Percentiles rank a stretch among this genome's conserved stretches.
Evolutionary conservation across 2,113 vertebrate species (phyloP).

Genomic region (Protomyctophum bolini): DNA sequence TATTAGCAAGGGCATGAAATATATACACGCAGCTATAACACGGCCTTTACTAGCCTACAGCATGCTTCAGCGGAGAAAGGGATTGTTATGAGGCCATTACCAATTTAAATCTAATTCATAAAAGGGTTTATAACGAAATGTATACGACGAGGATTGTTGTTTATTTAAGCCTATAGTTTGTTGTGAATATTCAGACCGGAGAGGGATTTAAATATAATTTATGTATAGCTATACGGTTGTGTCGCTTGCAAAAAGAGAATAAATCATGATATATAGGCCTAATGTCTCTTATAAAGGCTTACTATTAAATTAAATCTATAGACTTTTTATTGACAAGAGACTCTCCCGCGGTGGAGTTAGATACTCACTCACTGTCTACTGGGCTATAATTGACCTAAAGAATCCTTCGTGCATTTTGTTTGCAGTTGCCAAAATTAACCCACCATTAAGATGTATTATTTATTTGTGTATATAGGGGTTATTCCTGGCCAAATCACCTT

Average conservation of each 20-base stretch:
- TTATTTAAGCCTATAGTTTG: neutral
- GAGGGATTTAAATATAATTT: neutral
- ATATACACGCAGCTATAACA: slow-evolving; percentile 22
- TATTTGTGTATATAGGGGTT: no score
- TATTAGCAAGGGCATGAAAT: slow-evolving; percentile 66
- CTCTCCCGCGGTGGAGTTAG: no score
- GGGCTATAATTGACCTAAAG: no score
- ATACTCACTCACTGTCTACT: no score
- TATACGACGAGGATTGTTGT: neutral
- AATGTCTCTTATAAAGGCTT: neutral
- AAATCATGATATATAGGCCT: neutral
- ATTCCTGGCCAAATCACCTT: no score
- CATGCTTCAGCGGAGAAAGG: slow-evolving; percentile 27
- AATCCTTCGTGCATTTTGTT: no score
- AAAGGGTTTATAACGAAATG: slow-evolving; percentile 28
- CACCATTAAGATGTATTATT: no score
- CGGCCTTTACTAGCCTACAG: slow-evolving; percentile 32
- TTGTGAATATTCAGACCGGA: neutral
- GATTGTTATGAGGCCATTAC: slow-evolving; percentile 59
- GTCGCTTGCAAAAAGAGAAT: neutral
- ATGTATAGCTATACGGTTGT: neutral
- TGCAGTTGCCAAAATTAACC: no score
- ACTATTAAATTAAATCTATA: no score
- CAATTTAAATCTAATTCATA: slow-evolving; percentile 63
- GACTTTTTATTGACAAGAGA: no score